A percentile compares a stretch with the other conserved stretches of the same genome.
phyloP scores from a whole-genome alignment of 2,797 vertebrate species.

The Heterohyrax brucei region DNA sequence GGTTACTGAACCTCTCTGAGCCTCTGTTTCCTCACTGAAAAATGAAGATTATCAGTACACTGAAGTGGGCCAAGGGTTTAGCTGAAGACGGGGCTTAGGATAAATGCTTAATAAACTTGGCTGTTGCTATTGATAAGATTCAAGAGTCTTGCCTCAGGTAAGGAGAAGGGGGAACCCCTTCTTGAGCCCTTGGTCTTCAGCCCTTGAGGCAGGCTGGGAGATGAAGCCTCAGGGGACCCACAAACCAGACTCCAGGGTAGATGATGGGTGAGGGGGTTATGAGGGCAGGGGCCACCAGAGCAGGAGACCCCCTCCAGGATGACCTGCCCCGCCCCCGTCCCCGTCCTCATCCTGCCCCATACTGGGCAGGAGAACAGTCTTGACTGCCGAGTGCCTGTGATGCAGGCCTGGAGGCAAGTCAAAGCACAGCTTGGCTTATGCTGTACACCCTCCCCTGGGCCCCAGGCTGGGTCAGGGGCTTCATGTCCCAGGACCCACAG shows the following conservation, averaged over 20 bases:
- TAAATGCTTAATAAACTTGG: not conserved
- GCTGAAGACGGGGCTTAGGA: not conserved
- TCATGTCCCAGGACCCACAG: not conserved
- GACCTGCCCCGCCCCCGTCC: not conserved
- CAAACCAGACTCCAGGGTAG: not conserved
- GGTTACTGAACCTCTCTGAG: not conserved
- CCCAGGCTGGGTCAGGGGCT: rapidly evolving
- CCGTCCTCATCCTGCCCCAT: too few species aligned
- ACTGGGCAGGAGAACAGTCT: not conserved
- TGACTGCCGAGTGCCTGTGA: rapidly evolving
- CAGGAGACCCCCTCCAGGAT: too few species aligned
- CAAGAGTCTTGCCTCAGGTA: not conserved
- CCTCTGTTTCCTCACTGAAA: not conserved
- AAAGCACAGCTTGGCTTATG: not conserved
- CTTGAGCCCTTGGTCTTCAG: not conserved
- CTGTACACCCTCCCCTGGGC: not conserved
- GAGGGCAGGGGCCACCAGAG: not conserved
- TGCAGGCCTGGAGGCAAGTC: not conserved
- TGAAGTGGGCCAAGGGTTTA: not conserved
- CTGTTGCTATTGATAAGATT: not conserved
- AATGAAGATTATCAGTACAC: too few species aligned
- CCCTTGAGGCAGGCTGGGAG: not conserved
- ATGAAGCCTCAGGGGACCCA: not conserved
- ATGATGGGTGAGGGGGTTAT: not conserved
- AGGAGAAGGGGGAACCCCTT: not conserved